Base-by-base conservation (phyloP, 2,888 invertebrate genomes). In the Trichacis sp. region DNA sequence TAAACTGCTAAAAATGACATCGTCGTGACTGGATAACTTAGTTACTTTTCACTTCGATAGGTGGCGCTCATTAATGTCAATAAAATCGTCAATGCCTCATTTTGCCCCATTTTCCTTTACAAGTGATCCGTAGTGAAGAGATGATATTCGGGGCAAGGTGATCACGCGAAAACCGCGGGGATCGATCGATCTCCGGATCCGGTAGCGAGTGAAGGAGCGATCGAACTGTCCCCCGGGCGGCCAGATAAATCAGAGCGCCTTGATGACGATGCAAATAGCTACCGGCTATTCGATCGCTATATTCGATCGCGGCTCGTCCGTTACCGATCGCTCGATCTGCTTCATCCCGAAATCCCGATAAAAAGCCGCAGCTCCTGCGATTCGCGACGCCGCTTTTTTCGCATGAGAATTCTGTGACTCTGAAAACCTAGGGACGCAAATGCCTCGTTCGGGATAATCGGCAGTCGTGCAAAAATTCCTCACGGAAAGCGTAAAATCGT, bases 201-300 rank as follows among this genome's bases (percentile, higher is more conserved):
- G 49, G 60, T 60, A 60, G 67, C 60, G 38, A 24, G 3, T 8
- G n/a, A n/a, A n/a, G n/a, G 59, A 53, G 49, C 62, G 53, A 63
- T 53, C 56, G 48, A 50, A 43, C 53, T 53, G 42, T 49, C 50
- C 63, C 60, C 52, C 53, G 56, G 53, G 60, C 63, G 54, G 60
- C 51, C 52, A 61, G 64, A 68, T 68, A 64, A 68, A 68, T 68
- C 63, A 68, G 57, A 54, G 60, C 66, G 50, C 47, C 54, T 56
- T 60, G 60, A 68, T 68, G 68, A 68, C 64, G 64, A 68, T 64
- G 68, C 68, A 68, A 68, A 68, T 68, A 64, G 60, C 64, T 61
- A 64, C 67, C 60, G 67, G 24, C 8, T 8, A 5, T 24, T 24
- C 24, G 24, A 24, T 24, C 24, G 8, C 24, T 24, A n/a, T n/a